Percentiles rank a stretch among this genome's conserved stretches.
Conservation (phyloP, 2,888 invertebrate genomes). For the Cheilosia scutellata region DNA sequence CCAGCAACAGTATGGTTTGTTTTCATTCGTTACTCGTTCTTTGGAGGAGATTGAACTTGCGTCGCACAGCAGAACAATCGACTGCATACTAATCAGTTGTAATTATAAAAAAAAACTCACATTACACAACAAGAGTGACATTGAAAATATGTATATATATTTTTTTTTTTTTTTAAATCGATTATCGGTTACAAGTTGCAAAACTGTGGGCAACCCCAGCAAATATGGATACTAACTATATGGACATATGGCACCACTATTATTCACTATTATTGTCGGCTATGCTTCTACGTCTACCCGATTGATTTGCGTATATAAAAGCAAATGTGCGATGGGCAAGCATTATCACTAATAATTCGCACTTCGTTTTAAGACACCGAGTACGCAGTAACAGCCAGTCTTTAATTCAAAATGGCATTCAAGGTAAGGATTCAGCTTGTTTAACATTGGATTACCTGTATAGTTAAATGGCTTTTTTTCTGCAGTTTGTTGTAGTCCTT, state of each 20-base stretch:
- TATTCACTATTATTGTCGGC: slow-evolving; percentile 30
- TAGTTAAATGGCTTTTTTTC: not conserved
- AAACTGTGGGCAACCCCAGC: slow-evolving; percentile 35
- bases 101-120: slow-evolving; percentile 40
- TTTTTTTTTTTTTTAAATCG: slow-evolving; percentile 7
- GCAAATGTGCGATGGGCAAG: slow-evolving; percentile 35
- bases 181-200: slow-evolving; percentile 28
- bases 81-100: slow-evolving; percentile 38
- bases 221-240: slow-evolving; percentile 44
- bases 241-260: slow-evolving; percentile 29
- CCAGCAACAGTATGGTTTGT: not conserved
- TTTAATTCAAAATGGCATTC: slow-evolving; percentile 57
- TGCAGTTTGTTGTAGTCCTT: slow-evolving; percentile 50
- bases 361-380: slow-evolving; percentile 35
- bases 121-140: slow-evolving; percentile 56
- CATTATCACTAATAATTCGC: slow-evolving; percentile 49
- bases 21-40: slow-evolving; percentile 38
- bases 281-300: slow-evolving; percentile 21
- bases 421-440: slow-evolving; percentile 30
- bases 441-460: not conserved
- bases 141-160: slow-evolving; percentile 64
- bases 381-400: slow-evolving; percentile 20
- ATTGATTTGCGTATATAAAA: slow-evolving; percentile 55
- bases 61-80: slow-evolving; percentile 18
- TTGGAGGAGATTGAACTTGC: slow-evolving; percentile 52